Base-by-base conservation (phyloP, 2,797 vertebrate species). In the Scolopax bukidnonensis region DNA sequence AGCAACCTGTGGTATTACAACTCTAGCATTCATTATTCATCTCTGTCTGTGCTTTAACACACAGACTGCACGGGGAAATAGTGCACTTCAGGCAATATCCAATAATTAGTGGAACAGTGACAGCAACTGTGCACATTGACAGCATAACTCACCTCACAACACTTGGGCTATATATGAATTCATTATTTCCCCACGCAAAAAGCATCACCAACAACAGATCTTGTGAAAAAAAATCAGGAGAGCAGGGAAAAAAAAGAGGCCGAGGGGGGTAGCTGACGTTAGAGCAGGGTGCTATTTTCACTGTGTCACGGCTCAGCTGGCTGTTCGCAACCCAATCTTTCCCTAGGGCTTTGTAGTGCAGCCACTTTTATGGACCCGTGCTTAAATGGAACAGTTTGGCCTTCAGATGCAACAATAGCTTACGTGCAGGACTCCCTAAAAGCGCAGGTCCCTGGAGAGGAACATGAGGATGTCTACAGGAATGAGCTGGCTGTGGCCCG, bases 361-460 rank as follows among this genome's bases (percentile, higher is more conserved):
- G 64, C 27, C 33, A 10, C 23, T 87, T 84, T 61, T 56, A 24
- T n/a, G 28, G 64, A 32, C 5, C 40, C 4, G 0, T 27, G 71
- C 41, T 86, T 27, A 59, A 53, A 78, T 16, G 81, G 93, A 97
- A 92, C 60, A 83, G 45, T 90, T 93, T 93, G 88, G 91, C 93
- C 91, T 94, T 75, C 43, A 79, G 84, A 84, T 24, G 53, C 60
- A 84, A 68, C 78, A 92, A 93, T n/a, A 74, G 84, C 82, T 95
- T 94, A 96, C 83, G 84, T 94, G 95, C 91, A 94, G 67, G 95
- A 63, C 87, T 92, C 77, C 75, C 85, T 92, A 53, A 80, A 36
- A 89, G 85, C 82, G 0, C 36, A 28, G 65, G 12, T 95, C 92
- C 83, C 94, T 45, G 76, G 90, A 64, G 94, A 93, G 80, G 73